Evolutionary conservation across 2,888 invertebrate genomes (phyloP).

Genomic region (Drosophila helvetica): DNA sequence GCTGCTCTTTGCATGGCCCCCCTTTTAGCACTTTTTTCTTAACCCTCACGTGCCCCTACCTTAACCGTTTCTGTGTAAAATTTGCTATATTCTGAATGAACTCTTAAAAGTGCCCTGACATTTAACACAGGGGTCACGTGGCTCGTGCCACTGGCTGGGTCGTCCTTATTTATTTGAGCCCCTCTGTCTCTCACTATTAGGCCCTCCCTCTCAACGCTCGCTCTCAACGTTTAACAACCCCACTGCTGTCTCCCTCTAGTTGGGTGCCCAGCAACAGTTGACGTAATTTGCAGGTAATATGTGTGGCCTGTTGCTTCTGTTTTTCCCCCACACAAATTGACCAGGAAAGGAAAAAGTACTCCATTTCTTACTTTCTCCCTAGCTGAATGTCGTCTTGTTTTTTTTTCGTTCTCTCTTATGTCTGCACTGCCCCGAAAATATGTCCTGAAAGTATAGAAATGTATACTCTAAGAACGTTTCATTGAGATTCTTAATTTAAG

Average conservation of each 20-base stretch:
- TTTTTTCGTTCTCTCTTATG: neutral
- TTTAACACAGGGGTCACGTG: constrained; percentile 63
- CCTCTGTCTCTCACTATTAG: neutral
- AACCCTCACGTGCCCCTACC: constrained; percentile 3
- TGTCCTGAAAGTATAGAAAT: neutral
- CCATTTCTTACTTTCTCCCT: constrained; percentile 1
- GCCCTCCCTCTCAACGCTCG: no score
- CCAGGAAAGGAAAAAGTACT: constrained; percentile 27
- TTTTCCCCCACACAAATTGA: constrained; percentile 22
- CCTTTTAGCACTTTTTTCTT: constrained; percentile 2
- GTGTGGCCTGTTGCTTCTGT: constrained; percentile 64
- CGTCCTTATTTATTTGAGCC: neutral
- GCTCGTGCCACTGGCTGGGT: constrained; percentile 13
- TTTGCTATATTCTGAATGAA: constrained; percentile 60
- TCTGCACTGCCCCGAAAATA: neutral
- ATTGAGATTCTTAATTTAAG: no score
- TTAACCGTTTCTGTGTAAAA: constrained; percentile 40
- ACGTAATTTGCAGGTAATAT: constrained; percentile 75
- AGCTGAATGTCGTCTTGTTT: neutral
- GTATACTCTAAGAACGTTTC: no score
- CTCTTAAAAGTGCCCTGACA: constrained; percentile 71
- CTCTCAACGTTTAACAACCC: neutral
- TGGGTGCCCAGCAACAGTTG: constrained; percentile 57
- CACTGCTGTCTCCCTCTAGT: neutral
- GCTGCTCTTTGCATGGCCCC: neutral